These are phyloP conservation scores for Parthenolecanium corni DNA, from an alignment of 2,888 invertebrate genomes.

Conservation along the genomic window DNA sequence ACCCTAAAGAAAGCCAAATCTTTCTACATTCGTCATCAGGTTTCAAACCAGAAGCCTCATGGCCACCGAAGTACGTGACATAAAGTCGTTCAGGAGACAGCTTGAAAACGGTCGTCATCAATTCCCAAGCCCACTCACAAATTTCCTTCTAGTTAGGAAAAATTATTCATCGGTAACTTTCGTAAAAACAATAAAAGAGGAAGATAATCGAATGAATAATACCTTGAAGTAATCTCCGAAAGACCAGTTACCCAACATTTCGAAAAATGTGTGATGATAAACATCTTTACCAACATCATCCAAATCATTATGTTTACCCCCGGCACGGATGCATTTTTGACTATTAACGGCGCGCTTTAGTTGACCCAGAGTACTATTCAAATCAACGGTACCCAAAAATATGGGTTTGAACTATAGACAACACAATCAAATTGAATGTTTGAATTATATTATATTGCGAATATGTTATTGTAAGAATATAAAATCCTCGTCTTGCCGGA, in stretches of 20 bases:
- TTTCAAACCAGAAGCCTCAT: constrained; percentile 63
- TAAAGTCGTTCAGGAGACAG: constrained; percentile 80
- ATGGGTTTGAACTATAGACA: constrained; percentile 78
- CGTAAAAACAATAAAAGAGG: not conserved
- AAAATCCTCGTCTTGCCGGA: not conserved
- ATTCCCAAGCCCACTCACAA: constrained; percentile 95
- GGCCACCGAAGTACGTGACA: constrained; percentile 97
- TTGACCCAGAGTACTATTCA: constrained; percentile 88
- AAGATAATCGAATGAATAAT: constrained; percentile 14
- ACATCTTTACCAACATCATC: constrained; percentile 99
- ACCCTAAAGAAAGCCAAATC: constrained; percentile 63
- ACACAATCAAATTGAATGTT: constrained; percentile 4
- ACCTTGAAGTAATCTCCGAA: constrained; percentile 99
- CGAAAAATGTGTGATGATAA: constrained; percentile 99
- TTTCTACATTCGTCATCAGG: constrained; percentile 88
- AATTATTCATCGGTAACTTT: not conserved
- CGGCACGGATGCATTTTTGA: constrained; percentile 98
- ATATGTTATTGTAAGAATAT: not conserved
- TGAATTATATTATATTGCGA: not conserved
- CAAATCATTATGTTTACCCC: constrained; percentile 98
- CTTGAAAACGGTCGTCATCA: constrained; percentile 67
- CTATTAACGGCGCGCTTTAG: constrained; percentile 82
- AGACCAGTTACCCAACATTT: constrained; percentile 99
- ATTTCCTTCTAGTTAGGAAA: constrained; percentile 61
- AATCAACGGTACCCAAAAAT: constrained; percentile 91